Percentiles rank a stretch among this genome's conserved stretches.
Evolutionary conservation across 2,113 vertebrate genomes (phyloP).

Genomic region (Oophaga pumilio): DNA sequence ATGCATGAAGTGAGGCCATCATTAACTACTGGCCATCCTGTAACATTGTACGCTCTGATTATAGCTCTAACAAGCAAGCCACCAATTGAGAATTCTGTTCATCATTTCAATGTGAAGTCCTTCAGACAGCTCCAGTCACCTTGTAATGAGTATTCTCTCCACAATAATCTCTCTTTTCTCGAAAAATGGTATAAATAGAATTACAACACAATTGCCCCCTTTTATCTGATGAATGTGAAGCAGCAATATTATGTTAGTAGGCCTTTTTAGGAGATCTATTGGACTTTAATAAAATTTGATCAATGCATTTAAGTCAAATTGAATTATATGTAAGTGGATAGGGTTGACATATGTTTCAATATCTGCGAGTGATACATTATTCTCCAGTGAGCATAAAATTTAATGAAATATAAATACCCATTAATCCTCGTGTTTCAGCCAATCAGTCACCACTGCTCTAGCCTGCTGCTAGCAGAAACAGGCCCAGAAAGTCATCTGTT

Average conservation of each 20-base stretch:
- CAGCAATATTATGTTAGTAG: constrained; percentile 73
- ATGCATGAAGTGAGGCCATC: no score
- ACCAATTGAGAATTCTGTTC: constrained; percentile 67
- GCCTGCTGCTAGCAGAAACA: constrained; percentile 84
- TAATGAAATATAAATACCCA: constrained; percentile 99
- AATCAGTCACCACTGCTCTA: constrained; percentile 82
- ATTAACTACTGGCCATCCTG: no score
- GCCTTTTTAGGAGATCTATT: constrained; percentile 87
- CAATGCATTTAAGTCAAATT: constrained; percentile 94
- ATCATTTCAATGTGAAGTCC: constrained; percentile 65
- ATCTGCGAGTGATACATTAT: constrained; percentile 91
- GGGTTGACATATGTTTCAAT: constrained; percentile 97
- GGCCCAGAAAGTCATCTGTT: constrained; percentile 88
- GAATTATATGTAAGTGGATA: constrained; percentile 94
- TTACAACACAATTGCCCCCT: constrained; percentile 71
- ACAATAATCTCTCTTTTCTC: constrained; percentile 64
- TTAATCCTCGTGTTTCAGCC: constrained; percentile 94
- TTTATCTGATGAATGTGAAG: constrained; percentile 77
- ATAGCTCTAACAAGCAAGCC: constrained; percentile 38
- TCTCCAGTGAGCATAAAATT: constrained; percentile 89
- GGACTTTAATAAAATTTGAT: constrained; percentile 95
- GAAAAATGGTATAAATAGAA: constrained; percentile 72
- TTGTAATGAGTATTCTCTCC: constrained; percentile 67
- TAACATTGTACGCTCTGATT: neutral
- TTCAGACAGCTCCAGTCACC: constrained; percentile 69